Percentiles rank a stretch among this genome's conserved stretches.
Evolutionary conservation across 2,113 vertebrate species (phyloP).

Genomic region (Oriolus oriolus): DNA sequence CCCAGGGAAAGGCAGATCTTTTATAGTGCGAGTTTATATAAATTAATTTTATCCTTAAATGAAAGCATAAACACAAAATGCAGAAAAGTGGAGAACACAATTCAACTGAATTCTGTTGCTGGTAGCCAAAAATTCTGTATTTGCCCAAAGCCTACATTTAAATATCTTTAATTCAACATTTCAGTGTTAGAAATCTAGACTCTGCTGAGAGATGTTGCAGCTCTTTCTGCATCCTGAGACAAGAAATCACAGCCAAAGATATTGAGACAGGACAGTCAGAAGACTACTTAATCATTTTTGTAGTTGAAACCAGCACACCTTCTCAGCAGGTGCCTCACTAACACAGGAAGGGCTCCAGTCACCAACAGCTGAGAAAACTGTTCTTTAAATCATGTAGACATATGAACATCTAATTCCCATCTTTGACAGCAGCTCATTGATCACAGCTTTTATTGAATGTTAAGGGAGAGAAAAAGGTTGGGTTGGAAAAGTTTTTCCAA

Average conservation of each 20-base stretch:
- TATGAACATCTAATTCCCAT: background rate
- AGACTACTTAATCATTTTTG: background rate
- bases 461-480: background rate
- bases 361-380: background rate
- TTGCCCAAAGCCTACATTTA: background rate
- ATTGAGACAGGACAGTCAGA: background rate
- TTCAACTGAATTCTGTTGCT: background rate
- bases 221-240: background rate
- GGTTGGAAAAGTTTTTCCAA: background rate
- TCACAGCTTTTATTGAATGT: background rate
- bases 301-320: background rate
- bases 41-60: background rate
- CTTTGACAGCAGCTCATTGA: background rate
- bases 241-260: background rate
- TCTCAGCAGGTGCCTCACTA: background rate
- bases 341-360: background rate
- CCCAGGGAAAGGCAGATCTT: background rate
- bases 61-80: background rate
- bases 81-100: background rate
- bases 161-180: background rate
- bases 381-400: background rate
- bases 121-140: background rate
- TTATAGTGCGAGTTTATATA: background rate
- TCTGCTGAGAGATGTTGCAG: background rate
- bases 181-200: background rate